Evolutionary conservation across 2,888 invertebrate species (phyloP), one percentile per base, ranked within the genome.

Genomic region (Brenthis ino): DNA sequence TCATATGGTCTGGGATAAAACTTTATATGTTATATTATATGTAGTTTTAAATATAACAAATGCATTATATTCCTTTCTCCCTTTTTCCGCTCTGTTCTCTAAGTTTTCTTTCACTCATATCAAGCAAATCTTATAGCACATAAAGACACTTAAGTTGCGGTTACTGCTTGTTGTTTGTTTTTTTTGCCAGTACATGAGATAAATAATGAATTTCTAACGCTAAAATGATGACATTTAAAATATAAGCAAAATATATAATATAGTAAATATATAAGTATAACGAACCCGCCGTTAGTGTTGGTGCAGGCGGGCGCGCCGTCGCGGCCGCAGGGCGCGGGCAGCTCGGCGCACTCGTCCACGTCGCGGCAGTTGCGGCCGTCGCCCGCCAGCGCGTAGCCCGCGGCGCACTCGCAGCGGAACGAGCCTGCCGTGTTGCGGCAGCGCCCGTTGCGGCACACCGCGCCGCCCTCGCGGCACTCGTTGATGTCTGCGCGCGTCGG

Each of bases 361-460:
- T 96, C 96, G 69, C 96, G 93, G 82, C 98, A 97, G 82, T 96
- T 95, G 75, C 96, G 95, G 3, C 95, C 95, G 88, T 97, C 97
- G 1, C 94, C 93, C 0, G 96, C 95, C 6, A 97, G 93, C 33
- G 94, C 93, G 85, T 96, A 97, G 0, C 98, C 97, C 24, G 95
- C 93, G 6, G 96, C 95, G 85, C 97, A 97, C 82, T 96, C 96
- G 86, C 97, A 97, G 73, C 93, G 94, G 88, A 96, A 97, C 24
- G 96, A 96, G 47, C 97, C 97, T 68, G 95, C 91, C 1, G 95
- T 95, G 87, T 97, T 97, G 75, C 95, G 94, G 80, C 97, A 97
- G 64, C 96, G 93, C 0, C 97, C 97, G 81, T 98, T 97, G 76
- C 97, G 95, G 82, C 98, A 98, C 68, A 97, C 94, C 87, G 96